Conservation (phyloP, 2,113 vertebrate genomes). For the Argyrosomus japonicus region DNA sequence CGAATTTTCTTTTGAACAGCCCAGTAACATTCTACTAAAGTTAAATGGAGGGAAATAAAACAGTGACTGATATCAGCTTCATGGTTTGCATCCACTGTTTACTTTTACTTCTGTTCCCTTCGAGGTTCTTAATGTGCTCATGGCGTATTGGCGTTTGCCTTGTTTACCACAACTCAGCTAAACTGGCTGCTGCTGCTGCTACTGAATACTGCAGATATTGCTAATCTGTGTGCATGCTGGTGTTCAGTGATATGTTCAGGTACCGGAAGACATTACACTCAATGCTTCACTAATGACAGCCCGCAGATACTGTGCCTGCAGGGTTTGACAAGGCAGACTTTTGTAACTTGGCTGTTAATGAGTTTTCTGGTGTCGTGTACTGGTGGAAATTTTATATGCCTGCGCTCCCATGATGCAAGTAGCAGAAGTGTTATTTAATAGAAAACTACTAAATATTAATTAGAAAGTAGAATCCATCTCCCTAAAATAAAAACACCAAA, state of each 20-base stretch:
- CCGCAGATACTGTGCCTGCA: slow-evolving; percentile 37
- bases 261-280: slow-evolving; percentile 10
- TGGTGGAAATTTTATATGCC: slow-evolving; percentile 14
- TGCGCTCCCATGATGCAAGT: slow-evolving; percentile 19
- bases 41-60: too few relatives aligned
- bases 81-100: background rate
- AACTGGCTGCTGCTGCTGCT: slow-evolving; percentile 2
- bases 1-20: too few relatives aligned
- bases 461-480: background rate
- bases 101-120: background rate
- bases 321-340: slow-evolving; percentile 2
- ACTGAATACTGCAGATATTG: slow-evolving; percentile 14
- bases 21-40: too few relatives aligned
- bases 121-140: slow-evolving; percentile 8
- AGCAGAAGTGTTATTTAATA: background rate
- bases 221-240: slow-evolving; percentile 34
- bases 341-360: slow-evolving; percentile 23
- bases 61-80: background rate
- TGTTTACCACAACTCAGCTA: slow-evolving; percentile 29
- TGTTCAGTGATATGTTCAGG: slow-evolving; percentile 32
- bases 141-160: slow-evolving; percentile 14
- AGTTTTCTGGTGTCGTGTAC: background rate
- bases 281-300: slow-evolving; percentile 33
- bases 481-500: background rate
- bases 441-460: slow-evolving; percentile 13